Conservation (phyloP, 2,797 vertebrate species). For the Vespertilio murinus region DNA sequence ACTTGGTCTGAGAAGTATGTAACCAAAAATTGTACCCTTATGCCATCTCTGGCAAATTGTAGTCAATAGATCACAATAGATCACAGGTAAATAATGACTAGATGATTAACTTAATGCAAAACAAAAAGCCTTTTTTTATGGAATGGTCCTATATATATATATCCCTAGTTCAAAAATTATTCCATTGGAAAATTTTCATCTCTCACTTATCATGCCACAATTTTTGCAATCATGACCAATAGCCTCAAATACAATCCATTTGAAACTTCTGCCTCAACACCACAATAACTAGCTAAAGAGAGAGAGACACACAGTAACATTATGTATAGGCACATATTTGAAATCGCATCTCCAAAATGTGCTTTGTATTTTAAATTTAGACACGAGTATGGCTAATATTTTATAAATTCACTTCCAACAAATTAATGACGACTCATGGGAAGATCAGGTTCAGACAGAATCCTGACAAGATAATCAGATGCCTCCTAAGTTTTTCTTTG, state of each 20-base stretch:
- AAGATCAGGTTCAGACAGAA: not conserved
- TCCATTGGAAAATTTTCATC: not conserved
- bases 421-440: not conserved
- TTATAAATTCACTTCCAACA: not conserved
- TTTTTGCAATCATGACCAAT: not conserved
- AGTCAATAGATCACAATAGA: not conserved
- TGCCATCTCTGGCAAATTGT: not conserved
- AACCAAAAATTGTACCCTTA: not conserved
- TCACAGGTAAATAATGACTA: not conserved
- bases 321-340: not conserved
- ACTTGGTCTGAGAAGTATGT: not conserved
- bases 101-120: not conserved
- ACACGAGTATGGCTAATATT: not conserved
- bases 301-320: not conserved
- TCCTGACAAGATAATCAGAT: not conserved
- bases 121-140: not conserved
- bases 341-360: not conserved
- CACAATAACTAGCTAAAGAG: not conserved
- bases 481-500: not conserved
- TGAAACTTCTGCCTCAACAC: not conserved
- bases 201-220: not conserved
- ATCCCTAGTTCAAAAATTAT: not conserved
- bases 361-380: constrained; percentile 12
- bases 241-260: not conserved
- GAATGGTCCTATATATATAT: not conserved